Evolutionary conservation across 2,888 invertebrate species (phyloP), one percentile per base, ranked within the genome.

Genomic region (Phania funesta): DNA sequence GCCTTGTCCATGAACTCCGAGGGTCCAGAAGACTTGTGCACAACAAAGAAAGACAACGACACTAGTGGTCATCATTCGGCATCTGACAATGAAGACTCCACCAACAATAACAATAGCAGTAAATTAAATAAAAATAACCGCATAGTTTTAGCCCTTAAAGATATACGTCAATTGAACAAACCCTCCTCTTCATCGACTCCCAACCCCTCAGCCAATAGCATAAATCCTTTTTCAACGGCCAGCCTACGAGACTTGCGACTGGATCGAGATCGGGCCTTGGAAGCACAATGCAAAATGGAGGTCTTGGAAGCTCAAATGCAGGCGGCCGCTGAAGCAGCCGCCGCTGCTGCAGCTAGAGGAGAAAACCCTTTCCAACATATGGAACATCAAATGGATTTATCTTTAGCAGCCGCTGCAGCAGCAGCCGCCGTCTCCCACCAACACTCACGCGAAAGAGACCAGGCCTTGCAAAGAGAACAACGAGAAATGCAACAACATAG

Each of bases 371-470:
- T 90, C 44, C 90, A 89, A 11, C 89, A 90, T 65, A 90, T 91
- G 88, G 91, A 91, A 77, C 91, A 91, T 52, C 91, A 91, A 80
- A 90, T 91, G 89, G 91, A 91, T 83, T 85, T 91, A 73, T 89
- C 91, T 0, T 80, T 91, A 58, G 91, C 91, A 0, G 91, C 90
- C 0, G 90, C 91, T 1, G 91, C 91, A 2, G 91, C 91, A 3
- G 91, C 91, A 2, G 91, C 91, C 0, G 90, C 90, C 0, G 89
- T 89, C 35, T 88, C 87, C 9, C 88, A 88, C 20, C 87, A 90
- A 3, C 89, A 90, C 1, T 86, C 88, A 0, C 85, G 89, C 0
- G 89, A 89, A 79, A 86, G 86, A 35, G 86, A 86, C 70, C 85
- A 86, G 1, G 85, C 84, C 16, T 52, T 86, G 8, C 85, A 86